Percentiles rank a stretch among this genome's conserved stretches.
phyloP scores from a whole-genome alignment of 2,797 vertebrate genomes.

The Sus cebifrons region DNA sequence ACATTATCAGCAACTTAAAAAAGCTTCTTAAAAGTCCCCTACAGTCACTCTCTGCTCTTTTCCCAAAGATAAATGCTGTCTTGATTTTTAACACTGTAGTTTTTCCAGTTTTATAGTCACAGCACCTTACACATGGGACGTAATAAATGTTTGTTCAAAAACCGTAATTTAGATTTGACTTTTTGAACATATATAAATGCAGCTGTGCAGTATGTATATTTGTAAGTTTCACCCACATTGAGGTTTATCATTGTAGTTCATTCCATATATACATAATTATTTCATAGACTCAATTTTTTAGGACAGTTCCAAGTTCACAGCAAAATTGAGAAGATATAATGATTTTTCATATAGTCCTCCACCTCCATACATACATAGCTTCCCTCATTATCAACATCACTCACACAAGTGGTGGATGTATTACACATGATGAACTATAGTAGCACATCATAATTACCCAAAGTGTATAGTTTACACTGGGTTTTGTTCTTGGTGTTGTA shows the following conservation, averaged over 20 bases:
- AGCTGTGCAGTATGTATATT: neutral
- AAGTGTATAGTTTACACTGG: neutral
- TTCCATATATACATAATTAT: neutral
- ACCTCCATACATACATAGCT: neutral
- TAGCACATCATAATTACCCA: neutral
- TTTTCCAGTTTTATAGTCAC: neutral
- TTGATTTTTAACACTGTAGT: neutral
- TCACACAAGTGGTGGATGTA: neutral
- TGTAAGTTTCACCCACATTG: neutral
- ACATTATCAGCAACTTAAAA: neutral
- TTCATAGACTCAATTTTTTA: neutral
- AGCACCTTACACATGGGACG: neutral
- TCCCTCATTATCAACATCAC: neutral
- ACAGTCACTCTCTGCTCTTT: neutral
- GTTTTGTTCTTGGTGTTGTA: neutral
- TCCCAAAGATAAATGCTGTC: neutral
- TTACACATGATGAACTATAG: neutral
- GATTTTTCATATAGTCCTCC: neutral
- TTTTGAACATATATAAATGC: neutral
- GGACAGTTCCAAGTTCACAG: neutral
- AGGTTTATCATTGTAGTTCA: neutral
- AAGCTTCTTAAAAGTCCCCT: neutral
- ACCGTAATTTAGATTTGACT: neutral
- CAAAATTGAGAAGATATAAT: neutral
- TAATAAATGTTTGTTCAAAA: slow-evolving; percentile 8